Evolutionary conservation across 2,888 invertebrate species (phyloP), one percentile per base, ranked within the genome.

Genomic region (Danaus chrysippus): DNA sequence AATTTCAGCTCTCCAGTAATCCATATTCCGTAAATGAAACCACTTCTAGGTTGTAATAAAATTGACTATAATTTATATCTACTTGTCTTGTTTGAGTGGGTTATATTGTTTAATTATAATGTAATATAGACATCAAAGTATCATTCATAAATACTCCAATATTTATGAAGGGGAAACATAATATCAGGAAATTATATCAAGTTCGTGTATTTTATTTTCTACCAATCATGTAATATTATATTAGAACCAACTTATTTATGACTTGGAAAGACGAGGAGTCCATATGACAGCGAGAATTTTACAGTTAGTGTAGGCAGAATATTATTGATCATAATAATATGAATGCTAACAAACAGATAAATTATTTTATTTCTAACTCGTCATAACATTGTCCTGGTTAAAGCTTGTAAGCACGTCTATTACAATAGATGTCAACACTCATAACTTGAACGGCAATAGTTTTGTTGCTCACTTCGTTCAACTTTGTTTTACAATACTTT

Each of bases 1-100:
- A 72, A 74, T 69, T 71, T 72, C 49, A 64, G 62, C 49, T 59
- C 54, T 62, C 58, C 56, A 58, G 58, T 66, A 59, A 68, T 64
- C 64, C 64, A 61, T 62, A 56, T 54, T 44, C 52, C 10, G 54
- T 34, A 53, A 64, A 60, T 58, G 54, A 52, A 56, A 53, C 53
- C 23, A 13, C 59, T 44, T 58, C 19, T 44, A 17, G 54, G 15
- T 58, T 10, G n/a, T 1, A 17, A 17, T 49, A 17, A 17, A 15
- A 8, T 10, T 49, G 5, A 1, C 17, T 17, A 6, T 13, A 12
- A 46, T 15, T 46, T n/a, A 46, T 10, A 49, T 34, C 6, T 34
- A 49, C 9, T 17, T 46, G 41, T 42, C 42, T 19, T 42, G n/a
- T 15, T 15, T 15, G 55, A 15, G 23, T 41, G 41, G 19, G 53